Evolutionary conservation across 2,888 invertebrate genomes (phyloP).

Genomic region (Drosophila pseudotakahashii): DNA sequence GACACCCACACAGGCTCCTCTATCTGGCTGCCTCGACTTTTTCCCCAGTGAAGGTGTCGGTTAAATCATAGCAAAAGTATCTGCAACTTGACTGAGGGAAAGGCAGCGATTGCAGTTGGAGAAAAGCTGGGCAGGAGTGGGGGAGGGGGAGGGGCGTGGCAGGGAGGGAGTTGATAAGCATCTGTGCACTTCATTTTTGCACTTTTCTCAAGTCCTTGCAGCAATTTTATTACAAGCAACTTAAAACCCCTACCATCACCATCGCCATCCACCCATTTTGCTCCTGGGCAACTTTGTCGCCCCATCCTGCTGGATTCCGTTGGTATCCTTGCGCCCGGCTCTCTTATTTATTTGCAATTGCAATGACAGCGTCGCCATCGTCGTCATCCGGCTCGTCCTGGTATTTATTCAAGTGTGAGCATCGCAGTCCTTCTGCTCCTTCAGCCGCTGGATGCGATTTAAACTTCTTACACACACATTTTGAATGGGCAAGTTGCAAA

Average conservation of each 20-base stretch:
- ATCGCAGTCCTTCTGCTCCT: constrained; percentile 41
- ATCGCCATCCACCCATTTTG: background rate
- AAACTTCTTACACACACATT: constrained; percentile 80
- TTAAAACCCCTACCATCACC: constrained; percentile 58
- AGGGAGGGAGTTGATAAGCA: constrained; percentile 62
- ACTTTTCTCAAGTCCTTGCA: constrained; percentile 65
- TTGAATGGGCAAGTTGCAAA: constrained; percentile 77
- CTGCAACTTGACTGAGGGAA: constrained; percentile 25
- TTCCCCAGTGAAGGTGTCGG: constrained; percentile 49
- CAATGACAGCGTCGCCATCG: constrained; percentile 68
- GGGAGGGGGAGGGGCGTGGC: background rate
- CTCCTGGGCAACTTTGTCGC: constrained; percentile 56
- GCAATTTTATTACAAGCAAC: constrained; percentile 77
- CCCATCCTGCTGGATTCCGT: constrained; percentile 44
- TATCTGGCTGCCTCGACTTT: constrained; percentile 12
- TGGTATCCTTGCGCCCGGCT: constrained; percentile 52
- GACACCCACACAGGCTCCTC: constrained; percentile 40
- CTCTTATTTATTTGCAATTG: constrained; percentile 78
- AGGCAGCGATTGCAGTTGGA: constrained; percentile 21
- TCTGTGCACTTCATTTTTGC: constrained; percentile 79
- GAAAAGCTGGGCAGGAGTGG: background rate
- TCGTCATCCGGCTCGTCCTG: constrained; percentile 64
- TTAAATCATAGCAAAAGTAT: constrained; percentile 57
- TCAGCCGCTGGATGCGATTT: constrained; percentile 66
- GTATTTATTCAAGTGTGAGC: constrained; percentile 79